Evolutionary conservation across 1,140 invertebrate species (phyloP), one percentile per base, ranked within the genome.

Genomic region (Achatina immaculata): DNA sequence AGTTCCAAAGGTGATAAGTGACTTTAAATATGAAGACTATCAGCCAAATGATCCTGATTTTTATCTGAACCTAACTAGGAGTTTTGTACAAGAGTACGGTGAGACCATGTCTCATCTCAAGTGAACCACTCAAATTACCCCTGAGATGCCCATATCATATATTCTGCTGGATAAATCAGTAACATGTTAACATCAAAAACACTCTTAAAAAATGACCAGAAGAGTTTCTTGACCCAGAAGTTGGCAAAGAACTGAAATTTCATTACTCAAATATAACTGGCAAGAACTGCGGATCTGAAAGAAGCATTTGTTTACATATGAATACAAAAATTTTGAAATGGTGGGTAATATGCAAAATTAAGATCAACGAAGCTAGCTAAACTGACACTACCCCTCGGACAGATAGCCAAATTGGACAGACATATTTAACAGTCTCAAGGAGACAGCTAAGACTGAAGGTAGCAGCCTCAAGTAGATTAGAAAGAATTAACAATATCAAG

Each of bases 11-110:
- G 85, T 84, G 81, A 82, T 82, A 55, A 40, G 82, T 78, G 73
- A 75, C 66, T 86, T 87, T 76, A 88, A 82, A 72, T 92, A 92
- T 83, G 72, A 85, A 43, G 87, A 89, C 71, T 92, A 92, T 83
- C 80, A 71, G 6, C 86, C 86, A 24, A 78, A 87, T 38, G 75
- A 82, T 11, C 86, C 89, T 38, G 80, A 88, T 73, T 91, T 85
- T 81, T 92, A 92, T 85, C 81, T 92, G n/a, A 81, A 85, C 21
- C 51, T 90, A 7, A 90, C 90, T 24, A 85, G 83, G 72, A 72
- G 82, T 16, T 86, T 81, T 81, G 81, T 87, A 36, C 65, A 83
- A 19, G 83, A 83, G 58, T 88, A 83, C 68, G 36, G 31, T 43
- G 21, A 74, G 42, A 21, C 4, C 21, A 9, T 69, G 24, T 14